phyloP scores from a whole-genome alignment of 2,113 vertebrate genomes.

The Ophthalmotilapia sp. region DNA sequence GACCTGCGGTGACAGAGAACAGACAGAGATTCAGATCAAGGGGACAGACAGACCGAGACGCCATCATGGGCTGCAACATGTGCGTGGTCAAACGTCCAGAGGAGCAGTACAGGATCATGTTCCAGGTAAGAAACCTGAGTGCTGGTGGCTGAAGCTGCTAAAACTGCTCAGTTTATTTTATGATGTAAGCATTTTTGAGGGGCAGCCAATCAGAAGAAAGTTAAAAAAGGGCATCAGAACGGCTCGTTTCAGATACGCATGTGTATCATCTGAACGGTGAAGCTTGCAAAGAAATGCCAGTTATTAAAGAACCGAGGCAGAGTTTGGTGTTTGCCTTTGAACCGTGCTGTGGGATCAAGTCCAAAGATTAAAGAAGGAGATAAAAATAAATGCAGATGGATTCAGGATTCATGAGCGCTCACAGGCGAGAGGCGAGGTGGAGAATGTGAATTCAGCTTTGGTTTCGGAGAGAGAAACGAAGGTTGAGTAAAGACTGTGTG shows the following conservation, averaged over 20 bases:
- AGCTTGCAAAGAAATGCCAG: not conserved
- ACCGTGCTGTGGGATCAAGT: not conserved
- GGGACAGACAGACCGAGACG: not conserved
- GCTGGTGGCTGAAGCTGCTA: not conserved
- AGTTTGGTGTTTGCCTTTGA: not conserved
- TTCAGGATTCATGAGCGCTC: not conserved
- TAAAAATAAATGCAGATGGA: not conserved
- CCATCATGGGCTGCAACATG: conserved; percentile 84
- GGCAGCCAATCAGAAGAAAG: not conserved
- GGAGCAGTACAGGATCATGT: conserved; percentile 83
- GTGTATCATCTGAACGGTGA: not conserved
- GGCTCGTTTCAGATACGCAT: not conserved
- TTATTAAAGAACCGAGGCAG: accelerated
- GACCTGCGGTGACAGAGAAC: not conserved
- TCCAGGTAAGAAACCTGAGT: conserved; percentile 69
- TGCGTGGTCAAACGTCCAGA: conserved; percentile 83
- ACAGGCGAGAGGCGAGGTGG: not conserved
- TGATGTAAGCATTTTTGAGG: not conserved
- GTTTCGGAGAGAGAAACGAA: not conserved
- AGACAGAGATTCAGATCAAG: not conserved
- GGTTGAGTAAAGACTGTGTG: not conserved
- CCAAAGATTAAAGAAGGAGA: not conserved
- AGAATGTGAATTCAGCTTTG: not conserved
- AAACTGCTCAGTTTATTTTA: not conserved
- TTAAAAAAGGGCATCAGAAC: not conserved